Conservation (phyloP, 1,140 invertebrate species). For the Leptestheria dahalacensis region DNA sequence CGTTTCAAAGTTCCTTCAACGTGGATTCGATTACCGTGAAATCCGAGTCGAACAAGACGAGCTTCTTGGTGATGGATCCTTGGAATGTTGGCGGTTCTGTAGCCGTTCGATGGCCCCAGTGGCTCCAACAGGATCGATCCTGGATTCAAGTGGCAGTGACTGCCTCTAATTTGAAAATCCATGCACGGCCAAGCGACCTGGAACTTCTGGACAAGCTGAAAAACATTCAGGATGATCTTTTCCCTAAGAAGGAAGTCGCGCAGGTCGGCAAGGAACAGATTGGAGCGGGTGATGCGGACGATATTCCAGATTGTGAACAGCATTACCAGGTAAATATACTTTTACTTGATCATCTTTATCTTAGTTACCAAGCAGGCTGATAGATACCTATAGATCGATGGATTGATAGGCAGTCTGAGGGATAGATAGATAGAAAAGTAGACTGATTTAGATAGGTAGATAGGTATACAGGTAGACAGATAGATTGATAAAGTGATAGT, state of each 20-base stretch:
- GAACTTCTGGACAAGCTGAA: slow-evolving; percentile 5
- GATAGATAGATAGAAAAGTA: too few species aligned
- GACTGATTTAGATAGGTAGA: too few species aligned
- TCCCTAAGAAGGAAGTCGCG: background rate
- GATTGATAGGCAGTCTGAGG: too few species aligned
- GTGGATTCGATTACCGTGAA: background rate
- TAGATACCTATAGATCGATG: too few species aligned
- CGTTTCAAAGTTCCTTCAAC: background rate
- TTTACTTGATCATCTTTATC: background rate
- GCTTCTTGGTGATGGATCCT: background rate
- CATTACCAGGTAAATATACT: slow-evolving; percentile 28
- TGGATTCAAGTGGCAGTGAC: background rate
- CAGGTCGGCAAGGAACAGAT: background rate
- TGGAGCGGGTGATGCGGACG: background rate
- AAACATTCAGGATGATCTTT: background rate
- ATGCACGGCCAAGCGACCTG: background rate
- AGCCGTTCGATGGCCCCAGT: background rate
- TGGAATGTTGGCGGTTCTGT: background rate
- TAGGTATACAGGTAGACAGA: too few species aligned
- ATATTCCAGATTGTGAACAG: slow-evolving; percentile 38
- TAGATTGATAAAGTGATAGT: too few species aligned
- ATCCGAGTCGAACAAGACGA: background rate
- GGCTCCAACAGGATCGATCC: background rate
- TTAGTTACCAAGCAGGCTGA: too few species aligned
- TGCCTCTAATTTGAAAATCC: background rate